Conservation (phyloP, 2,888 invertebrate species). For the Vesta saturnalis region DNA sequence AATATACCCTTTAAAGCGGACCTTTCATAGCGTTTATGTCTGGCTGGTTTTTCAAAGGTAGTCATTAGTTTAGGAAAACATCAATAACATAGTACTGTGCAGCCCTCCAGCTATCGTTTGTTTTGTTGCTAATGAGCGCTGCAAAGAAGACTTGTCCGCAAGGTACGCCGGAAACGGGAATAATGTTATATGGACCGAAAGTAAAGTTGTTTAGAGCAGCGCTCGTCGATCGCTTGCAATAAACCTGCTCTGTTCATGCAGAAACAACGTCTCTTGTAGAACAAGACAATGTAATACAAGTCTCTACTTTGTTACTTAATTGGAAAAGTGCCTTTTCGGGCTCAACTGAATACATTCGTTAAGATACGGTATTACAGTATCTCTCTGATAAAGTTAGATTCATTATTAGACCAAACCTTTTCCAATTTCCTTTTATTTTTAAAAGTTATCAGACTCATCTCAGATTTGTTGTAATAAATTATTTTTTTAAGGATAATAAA, state of each 20-base stretch:
- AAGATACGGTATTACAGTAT: too few species aligned
- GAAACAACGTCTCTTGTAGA: slow-evolving; percentile 38
- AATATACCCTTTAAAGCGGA: slow-evolving; percentile 17
- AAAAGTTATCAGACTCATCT: too few species aligned
- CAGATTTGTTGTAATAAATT: too few species aligned
- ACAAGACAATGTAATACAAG: slow-evolving; percentile 30
- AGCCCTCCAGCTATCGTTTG: slow-evolving; percentile 23
- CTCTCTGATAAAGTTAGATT: not conserved
- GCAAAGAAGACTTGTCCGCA: slow-evolving; percentile 26
- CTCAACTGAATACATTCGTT: not conserved
- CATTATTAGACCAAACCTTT: not conserved
- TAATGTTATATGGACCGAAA: slow-evolving; percentile 47
- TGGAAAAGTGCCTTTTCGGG: slow-evolving; percentile 20
- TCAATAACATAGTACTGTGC: slow-evolving; percentile 20
- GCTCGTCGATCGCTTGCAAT: slow-evolving; percentile 44
- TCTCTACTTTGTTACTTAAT: slow-evolving; percentile 34
- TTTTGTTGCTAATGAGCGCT: slow-evolving; percentile 37
- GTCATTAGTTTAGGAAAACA: slow-evolving; percentile 26
- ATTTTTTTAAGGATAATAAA: too few species aligned
- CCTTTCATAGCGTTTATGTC: slow-evolving; percentile 18
- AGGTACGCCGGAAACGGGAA: slow-evolving; percentile 28
- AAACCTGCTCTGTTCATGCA: slow-evolving; percentile 46
- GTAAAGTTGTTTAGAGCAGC: slow-evolving; percentile 48
- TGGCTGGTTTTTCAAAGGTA: slow-evolving; percentile 27
- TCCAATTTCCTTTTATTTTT: not conserved